These are phyloP conservation scores for Grallaria varia DNA, from an alignment of 2,113 vertebrate species.

Conservation along the genomic window DNA sequence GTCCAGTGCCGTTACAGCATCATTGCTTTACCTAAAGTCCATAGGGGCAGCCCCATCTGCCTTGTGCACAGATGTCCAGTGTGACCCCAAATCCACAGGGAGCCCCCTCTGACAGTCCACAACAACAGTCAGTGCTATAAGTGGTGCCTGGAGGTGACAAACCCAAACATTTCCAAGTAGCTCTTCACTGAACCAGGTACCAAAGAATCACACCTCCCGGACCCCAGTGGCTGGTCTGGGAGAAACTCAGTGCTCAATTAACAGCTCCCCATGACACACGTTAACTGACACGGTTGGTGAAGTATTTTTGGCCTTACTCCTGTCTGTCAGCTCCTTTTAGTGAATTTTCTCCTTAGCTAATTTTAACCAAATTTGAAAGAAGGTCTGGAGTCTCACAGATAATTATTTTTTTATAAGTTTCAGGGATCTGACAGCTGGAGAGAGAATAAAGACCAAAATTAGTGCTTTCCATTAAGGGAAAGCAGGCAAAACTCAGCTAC, in stretches of 20 bases:
- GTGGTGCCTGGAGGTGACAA: background rate
- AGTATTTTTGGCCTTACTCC: conserved; percentile 33
- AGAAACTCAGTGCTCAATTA: background rate
- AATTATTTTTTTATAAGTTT: conserved; percentile 56
- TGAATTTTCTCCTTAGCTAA: conserved; percentile 26
- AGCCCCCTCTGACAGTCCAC: background rate
- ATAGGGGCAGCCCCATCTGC: background rate
- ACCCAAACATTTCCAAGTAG: background rate
- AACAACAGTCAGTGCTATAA: background rate
- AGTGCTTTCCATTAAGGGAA: conserved; percentile 38
- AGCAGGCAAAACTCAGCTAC: background rate
- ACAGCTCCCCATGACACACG: background rate
- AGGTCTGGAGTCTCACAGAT: conserved; percentile 20
- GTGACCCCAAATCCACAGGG: background rate
- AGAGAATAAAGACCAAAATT: conserved; percentile 41
- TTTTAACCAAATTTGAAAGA: conserved; percentile 47
- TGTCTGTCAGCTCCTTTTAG: background rate
- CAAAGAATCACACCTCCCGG: background rate
- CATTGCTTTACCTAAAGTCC: background rate
- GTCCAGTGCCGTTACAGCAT: background rate
- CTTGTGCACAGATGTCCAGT: background rate
- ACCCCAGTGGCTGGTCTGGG: background rate
- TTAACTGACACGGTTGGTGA: background rate
- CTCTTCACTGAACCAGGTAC: background rate
- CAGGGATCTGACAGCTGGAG: conserved; percentile 37